phyloP scores from a whole-genome alignment of 2,797 vertebrate species.

The Malurus leucopterus region DNA sequence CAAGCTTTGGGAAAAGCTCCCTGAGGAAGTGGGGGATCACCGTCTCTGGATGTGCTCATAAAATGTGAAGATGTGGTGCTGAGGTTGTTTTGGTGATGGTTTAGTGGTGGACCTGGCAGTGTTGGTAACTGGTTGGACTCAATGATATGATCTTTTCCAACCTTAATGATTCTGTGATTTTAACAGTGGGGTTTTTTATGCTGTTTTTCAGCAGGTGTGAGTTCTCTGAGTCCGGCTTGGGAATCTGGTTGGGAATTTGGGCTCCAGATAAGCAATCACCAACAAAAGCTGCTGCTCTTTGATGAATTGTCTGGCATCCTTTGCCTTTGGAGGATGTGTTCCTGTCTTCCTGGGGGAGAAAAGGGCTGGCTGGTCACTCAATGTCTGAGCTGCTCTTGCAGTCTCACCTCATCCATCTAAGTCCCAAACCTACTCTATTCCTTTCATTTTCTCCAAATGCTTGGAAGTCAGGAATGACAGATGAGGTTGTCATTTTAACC shows the following conservation, averaged over 20 bases:
- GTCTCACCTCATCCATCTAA: background rate
- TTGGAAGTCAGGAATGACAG: background rate
- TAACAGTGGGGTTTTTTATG: rapidly evolving
- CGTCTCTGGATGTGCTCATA: background rate
- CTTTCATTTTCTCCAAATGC: background rate
- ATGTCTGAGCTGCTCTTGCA: background rate
- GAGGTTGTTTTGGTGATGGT: background rate
- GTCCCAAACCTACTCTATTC: background rate
- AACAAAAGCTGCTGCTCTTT: background rate
- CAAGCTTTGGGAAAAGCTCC: background rate
- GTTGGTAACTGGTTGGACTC: background rate
- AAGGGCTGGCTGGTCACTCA: background rate
- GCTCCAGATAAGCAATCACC: background rate
- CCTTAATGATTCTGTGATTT: background rate
- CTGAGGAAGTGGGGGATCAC: rapidly evolving
- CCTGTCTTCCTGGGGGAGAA: background rate
- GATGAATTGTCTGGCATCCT: background rate
- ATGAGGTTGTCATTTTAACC: background rate
- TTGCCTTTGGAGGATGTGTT: background rate
- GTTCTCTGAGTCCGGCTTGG: background rate
- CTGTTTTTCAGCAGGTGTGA: background rate
- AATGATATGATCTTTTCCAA: background rate
- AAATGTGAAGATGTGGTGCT: background rate
- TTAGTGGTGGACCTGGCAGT: background rate
- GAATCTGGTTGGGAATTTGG: background rate